Evolutionary conservation across 2,113 vertebrate species (phyloP), one percentile per base, ranked within the genome.

Genomic region (Pluvianellus socialis): DNA sequence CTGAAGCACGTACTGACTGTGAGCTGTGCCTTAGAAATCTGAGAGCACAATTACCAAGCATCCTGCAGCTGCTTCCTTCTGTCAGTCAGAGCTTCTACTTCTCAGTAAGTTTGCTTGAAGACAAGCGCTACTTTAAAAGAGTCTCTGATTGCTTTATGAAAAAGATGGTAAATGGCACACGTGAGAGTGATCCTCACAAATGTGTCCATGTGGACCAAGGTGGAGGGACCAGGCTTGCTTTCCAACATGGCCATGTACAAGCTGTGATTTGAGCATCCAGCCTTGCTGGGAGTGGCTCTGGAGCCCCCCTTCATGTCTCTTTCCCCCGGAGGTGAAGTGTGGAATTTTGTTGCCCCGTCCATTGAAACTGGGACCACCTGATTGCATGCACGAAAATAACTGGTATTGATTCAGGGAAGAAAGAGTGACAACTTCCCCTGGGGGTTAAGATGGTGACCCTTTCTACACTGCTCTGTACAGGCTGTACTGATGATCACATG

Each of bases 61-160:
- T 92, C 67, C 76, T 92, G 50, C 75, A 86, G 76, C 84, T 92
- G 55, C 87, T 89, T 66, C 10, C 50, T 84, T 88, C 76, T 83
- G 14, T 81, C 55, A 77, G 14, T 45, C 76, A 74, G n/a, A 35
- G 61, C 28, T 90, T 82, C 74, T 66, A 68, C n/a, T 68, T 92
- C 49, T 75, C 56, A 44, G 21, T 49, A 71, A 67, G 44, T 62
- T 95, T 87, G 7, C 32, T 63, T 91, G n/a, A 74, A 87, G 90
- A 58, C 56, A 79, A 10, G 12, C 5, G 2, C 68, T 79, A 11
- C 56, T 85, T 90, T 52, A 79, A 59, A 95, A 79, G 59, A 7
- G 12, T 55, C 52, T 77, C 58, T 16, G 10, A 33, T 75, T 82
- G 50, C 21, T 85, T 90, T 79, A 28, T 92, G 88, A 81, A 79